A percentile compares a stretch with the other conserved stretches of the same genome.
Evolutionary conservation across 2,113 vertebrate genomes (phyloP).

Genomic region (Toxotes chatareus): DNA sequence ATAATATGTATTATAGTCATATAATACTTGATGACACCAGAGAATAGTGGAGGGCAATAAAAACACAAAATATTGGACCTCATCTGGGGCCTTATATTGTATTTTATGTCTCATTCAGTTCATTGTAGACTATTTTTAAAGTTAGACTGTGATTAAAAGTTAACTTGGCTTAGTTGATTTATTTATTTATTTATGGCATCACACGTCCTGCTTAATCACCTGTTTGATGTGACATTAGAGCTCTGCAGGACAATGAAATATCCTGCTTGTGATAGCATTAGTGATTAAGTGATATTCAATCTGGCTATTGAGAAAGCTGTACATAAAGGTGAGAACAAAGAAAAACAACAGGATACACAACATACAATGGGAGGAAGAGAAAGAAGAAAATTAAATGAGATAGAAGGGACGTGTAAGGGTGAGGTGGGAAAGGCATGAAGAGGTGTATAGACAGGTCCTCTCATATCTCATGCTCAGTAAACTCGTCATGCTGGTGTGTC

Average conservation of each 20-base stretch:
- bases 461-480: constrained; percentile 51
- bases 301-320: neutral
- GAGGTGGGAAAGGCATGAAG: constrained; percentile 33
- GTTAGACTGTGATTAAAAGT: neutral
- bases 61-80: neutral
- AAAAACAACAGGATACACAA: constrained; percentile 18
- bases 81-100: neutral
- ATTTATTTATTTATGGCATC: neutral
- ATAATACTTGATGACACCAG: neutral
- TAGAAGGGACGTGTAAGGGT: constrained; percentile 5
- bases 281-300: constrained; percentile 15
- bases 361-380: constrained; percentile 18
- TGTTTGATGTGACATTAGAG: neutral
- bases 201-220: constrained; percentile 4
- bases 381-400: constrained; percentile 3
- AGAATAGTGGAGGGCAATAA: neutral
- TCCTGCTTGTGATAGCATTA: neutral
- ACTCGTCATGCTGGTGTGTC: constrained; percentile 53
- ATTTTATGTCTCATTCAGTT: neutral
- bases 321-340: constrained; percentile 7
- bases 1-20: neutral
- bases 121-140: neutral
- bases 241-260: neutral
- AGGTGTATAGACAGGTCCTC: constrained; percentile 71
- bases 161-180: neutral